Evolutionary conservation across 2,888 invertebrate species (phyloP).

Genomic region (Chromoteleia sp.): DNA sequence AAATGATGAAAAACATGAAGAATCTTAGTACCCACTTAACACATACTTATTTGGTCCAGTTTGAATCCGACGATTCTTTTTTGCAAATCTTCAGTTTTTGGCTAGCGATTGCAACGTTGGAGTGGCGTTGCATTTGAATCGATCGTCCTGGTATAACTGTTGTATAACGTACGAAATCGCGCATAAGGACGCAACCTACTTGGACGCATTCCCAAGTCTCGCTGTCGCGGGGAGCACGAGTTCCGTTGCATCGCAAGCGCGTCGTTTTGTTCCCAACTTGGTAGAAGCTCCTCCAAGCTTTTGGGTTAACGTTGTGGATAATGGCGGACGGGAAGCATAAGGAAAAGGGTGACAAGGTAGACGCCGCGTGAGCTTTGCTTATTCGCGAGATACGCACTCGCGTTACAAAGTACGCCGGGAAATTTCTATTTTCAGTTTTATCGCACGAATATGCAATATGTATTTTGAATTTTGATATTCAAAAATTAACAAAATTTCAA

Average conservation of each 20-base stretch:
- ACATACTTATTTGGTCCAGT: conserved; percentile 6
- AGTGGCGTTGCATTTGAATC: conserved; percentile 54
- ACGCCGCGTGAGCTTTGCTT: conserved; percentile 50
- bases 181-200: conserved; percentile 77
- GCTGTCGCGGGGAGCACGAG: conserved; percentile 60
- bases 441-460: too few species aligned
- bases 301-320: conserved; percentile 58
- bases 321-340: conserved; percentile 49
- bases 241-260: conserved; percentile 52
- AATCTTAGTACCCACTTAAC: conserved; percentile 1
- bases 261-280: conserved; percentile 61
- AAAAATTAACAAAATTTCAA: too few species aligned
- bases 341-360: conserved; percentile 43
- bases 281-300: conserved; percentile 54
- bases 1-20: conserved; percentile 1
- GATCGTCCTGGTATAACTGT: conserved; percentile 54
- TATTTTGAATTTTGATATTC: too few species aligned
- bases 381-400: conserved; percentile 32
- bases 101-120: conserved; percentile 14
- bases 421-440: too few species aligned
- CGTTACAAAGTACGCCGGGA: too few species aligned
- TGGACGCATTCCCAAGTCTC: conserved; percentile 77
- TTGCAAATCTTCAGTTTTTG: conserved; percentile 17
- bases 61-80: conserved; percentile 14
- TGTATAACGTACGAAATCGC: conserved; percentile 71